Percentiles rank a stretch among this genome's conserved stretches.
These are phyloP conservation scores for Enteromius thamalakanensis DNA, from an alignment of 2,797 vertebrate genomes.

Conservation along the genomic window DNA sequence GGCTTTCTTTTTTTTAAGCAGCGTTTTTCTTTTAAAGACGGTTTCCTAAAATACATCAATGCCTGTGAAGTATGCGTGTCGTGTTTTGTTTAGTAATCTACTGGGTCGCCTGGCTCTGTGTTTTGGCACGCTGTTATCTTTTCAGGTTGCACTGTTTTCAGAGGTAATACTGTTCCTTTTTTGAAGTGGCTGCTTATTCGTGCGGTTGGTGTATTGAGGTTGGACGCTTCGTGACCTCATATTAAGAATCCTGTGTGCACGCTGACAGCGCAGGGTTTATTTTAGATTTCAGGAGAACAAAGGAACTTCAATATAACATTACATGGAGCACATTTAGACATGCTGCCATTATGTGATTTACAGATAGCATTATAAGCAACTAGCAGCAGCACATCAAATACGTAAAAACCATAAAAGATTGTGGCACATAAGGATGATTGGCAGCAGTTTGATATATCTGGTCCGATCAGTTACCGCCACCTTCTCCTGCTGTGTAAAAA, in stretches of 20 bases:
- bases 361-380: constrained; percentile 38
- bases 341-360: constrained; percentile 40
- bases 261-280: constrained; percentile 37
- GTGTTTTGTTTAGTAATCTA: constrained; percentile 53
- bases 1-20: constrained; percentile 37
- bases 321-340: constrained; percentile 35
- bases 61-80: constrained; percentile 50
- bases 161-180: constrained; percentile 41
- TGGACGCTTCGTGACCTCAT: constrained; percentile 50
- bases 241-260: constrained; percentile 49
- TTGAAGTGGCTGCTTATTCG: constrained; percentile 52
- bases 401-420: constrained; percentile 29
- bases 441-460: constrained; percentile 46
- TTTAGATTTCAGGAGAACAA: constrained; percentile 40
- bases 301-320: constrained; percentile 31
- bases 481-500: constrained; percentile 45
- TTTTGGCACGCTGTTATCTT: constrained; percentile 53
- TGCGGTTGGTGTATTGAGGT: constrained; percentile 43
- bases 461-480: constrained; percentile 35
- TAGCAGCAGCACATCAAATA: constrained; percentile 28
- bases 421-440: constrained; percentile 37
- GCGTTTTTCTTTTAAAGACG: constrained; percentile 63
- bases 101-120: constrained; percentile 36
- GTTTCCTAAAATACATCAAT: constrained; percentile 68
- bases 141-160: constrained; percentile 49